Conservation (phyloP, 1,140 invertebrate species). For the Medauroidea extradentata region DNA sequence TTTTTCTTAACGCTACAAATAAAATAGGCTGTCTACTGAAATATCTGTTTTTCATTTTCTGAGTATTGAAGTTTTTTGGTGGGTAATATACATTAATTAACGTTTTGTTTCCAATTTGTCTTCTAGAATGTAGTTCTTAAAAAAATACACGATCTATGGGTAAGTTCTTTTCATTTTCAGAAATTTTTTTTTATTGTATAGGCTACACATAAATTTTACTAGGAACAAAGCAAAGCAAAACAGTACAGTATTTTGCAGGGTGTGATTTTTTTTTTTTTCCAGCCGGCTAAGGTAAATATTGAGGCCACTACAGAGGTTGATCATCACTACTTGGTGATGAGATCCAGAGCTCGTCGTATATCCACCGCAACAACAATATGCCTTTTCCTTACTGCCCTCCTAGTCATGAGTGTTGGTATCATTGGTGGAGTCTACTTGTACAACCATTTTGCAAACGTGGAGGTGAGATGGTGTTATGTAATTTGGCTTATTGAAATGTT, state of each 20-base stretch:
- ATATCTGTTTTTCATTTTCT: too few relatives aligned
- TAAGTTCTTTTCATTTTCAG: too few relatives aligned
- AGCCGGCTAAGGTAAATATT: constrained; percentile 29
- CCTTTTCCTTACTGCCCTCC: constrained; percentile 64
- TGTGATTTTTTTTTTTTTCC: constrained; percentile 5
- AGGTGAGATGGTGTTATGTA: neutral
- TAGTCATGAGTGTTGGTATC: constrained; percentile 70
- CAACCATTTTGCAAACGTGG: constrained; percentile 58
- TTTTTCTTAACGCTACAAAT: too few relatives aligned
- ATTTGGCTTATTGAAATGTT: neutral
- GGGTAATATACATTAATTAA: too few relatives aligned
- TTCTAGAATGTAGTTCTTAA: too few relatives aligned
- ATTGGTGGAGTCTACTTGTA: constrained; percentile 73
- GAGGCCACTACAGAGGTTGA: constrained; percentile 39
- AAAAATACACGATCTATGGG: too few relatives aligned
- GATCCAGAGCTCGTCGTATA: constrained; percentile 47
- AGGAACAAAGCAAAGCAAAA: too few relatives aligned
- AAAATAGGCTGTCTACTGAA: too few relatives aligned
- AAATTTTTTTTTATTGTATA: too few relatives aligned
- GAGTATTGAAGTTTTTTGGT: too few relatives aligned
- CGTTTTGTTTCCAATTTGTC: too few relatives aligned
- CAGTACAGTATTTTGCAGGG: neutral
- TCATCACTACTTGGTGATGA: constrained; percentile 41
- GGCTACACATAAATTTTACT: too few relatives aligned
- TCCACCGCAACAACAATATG: constrained; percentile 61